These are phyloP conservation scores for Cryptoprocta ferox DNA, from an alignment of 2,797 vertebrate species.

Conservation along the genomic window DNA sequence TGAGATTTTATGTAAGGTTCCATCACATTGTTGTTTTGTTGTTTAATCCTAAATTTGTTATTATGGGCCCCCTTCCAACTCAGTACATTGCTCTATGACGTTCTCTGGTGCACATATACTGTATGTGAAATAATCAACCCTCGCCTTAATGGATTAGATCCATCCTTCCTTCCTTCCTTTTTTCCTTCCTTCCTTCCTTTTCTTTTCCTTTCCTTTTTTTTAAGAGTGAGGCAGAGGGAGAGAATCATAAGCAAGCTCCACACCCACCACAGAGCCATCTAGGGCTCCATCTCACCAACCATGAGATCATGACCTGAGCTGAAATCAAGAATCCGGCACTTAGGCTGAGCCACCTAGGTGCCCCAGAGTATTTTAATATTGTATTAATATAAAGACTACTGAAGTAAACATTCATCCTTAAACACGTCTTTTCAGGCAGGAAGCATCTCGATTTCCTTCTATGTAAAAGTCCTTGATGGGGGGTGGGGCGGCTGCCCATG, in stretches of 20 bases:
- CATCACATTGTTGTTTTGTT: background rate
- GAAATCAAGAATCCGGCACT: no score
- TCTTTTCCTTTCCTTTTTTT: no score
- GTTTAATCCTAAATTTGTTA: background rate
- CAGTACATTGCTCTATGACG: background rate
- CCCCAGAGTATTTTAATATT: background rate
- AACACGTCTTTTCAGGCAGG: slow-evolving; percentile 19
- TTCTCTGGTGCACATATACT: background rate
- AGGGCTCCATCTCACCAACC: no score
- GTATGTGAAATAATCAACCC: background rate
- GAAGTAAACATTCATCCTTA: background rate
- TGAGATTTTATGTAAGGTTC: background rate
- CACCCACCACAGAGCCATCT: no score
- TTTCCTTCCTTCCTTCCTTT: no score
- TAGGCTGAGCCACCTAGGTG: no score
- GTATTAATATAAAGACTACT: background rate
- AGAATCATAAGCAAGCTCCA: no score
- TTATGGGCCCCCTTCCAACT: background rate
- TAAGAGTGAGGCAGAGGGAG: no score
- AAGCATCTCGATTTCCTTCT: slow-evolving; percentile 74
- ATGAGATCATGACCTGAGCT: no score
- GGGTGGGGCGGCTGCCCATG: slow-evolving; percentile 39
- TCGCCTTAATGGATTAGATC: background rate
- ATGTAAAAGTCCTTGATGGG: slow-evolving; percentile 74
- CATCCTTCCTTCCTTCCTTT: no score